Evolutionary conservation across 2,113 vertebrate genomes (phyloP).

Genomic region (Argyrosomus japonicus): DNA sequence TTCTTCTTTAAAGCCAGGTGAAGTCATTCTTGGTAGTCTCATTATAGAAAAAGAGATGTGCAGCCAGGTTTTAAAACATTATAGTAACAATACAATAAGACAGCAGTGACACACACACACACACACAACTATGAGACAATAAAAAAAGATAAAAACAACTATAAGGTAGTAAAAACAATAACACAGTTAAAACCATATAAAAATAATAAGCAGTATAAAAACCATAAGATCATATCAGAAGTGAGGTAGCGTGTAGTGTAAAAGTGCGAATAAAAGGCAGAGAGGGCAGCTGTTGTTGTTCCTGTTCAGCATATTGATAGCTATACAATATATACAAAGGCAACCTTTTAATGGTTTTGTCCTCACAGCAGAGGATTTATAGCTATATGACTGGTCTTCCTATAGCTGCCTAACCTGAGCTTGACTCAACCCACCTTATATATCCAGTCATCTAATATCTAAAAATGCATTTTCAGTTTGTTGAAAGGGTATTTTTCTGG

Average conservation of each 20-base stretch:
- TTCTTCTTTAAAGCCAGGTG: background rate
- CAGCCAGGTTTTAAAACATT: constrained; percentile 45
- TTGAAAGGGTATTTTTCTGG: background rate
- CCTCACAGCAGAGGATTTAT: too few species aligned
- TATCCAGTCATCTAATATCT: background rate
- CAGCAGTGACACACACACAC: background rate
- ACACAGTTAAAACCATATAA: constrained; percentile 42
- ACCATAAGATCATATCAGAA: constrained; percentile 28
- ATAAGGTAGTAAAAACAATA: constrained; percentile 36
- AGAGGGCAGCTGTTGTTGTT: constrained; percentile 16
- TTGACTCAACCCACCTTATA: background rate
- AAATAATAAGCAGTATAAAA: constrained; percentile 63
- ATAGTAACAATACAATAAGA: constrained; percentile 38
- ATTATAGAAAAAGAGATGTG: constrained; percentile 41
- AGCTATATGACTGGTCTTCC: constrained; percentile 4
- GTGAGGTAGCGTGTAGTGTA: background rate
- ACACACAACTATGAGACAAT: constrained; percentile 20
- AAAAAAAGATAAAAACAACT: constrained; percentile 32
- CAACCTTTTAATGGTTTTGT: background rate
- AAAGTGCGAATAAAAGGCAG: constrained; percentile 28
- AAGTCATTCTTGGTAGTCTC: constrained; percentile 23
- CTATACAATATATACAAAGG: background rate
- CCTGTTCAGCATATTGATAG: constrained; percentile 17
- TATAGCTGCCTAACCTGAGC: background rate
- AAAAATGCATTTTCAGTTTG: background rate